phyloP scores from a whole-genome alignment of 35 echinoderm and acorn worm species.

The Diadema setosum region DNA sequence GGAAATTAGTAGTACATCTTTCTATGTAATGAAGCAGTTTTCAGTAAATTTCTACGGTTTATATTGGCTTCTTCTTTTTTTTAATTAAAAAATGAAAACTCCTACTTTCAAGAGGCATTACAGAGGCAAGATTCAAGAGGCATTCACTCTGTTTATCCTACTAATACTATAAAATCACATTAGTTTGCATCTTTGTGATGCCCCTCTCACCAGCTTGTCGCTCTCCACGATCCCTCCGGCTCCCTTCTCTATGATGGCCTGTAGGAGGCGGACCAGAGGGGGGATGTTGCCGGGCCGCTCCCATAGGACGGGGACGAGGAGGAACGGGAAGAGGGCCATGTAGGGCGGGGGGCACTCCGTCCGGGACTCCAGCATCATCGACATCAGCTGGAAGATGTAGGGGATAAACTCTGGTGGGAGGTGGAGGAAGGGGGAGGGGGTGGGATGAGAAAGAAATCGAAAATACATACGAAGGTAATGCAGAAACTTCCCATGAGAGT shows the following conservation, averaged over 20 bases:
- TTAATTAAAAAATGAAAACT: too few relatives aligned
- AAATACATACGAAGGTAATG: too few relatives aligned
- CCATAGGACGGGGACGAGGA: slow-evolving; percentile 86
- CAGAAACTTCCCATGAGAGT: too few relatives aligned
- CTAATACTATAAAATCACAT: too few relatives aligned
- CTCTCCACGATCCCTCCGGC: slow-evolving; percentile 36
- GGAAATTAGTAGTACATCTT: too few relatives aligned
- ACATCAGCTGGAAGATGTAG: slow-evolving; percentile 99
- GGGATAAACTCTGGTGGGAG: slow-evolving; percentile 96
- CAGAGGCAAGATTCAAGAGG: too few relatives aligned
- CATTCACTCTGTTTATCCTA: too few relatives aligned
- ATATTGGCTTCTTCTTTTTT: too few relatives aligned
- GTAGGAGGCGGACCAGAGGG: slow-evolving; percentile 71
- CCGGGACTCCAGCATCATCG: slow-evolving; percentile 90
- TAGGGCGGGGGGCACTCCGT: slow-evolving; percentile 66
- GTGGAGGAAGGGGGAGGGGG: not conserved
- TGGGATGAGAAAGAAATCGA: not conserved
- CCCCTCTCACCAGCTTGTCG: slow-evolving; percentile 78
- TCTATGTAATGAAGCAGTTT: too few relatives aligned
- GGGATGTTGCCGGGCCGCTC: slow-evolving; percentile 94
- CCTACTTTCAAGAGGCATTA: too few relatives aligned
- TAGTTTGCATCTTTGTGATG: too few relatives aligned
- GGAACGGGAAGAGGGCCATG: slow-evolving; percentile 77
- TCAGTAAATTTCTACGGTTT: too few relatives aligned
- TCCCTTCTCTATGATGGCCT: slow-evolving; percentile 94